A percentile compares a stretch with the other conserved stretches of the same genome.
Conservation (phyloP, 2,113 vertebrate genomes). For the Xiphias gladius region DNA sequence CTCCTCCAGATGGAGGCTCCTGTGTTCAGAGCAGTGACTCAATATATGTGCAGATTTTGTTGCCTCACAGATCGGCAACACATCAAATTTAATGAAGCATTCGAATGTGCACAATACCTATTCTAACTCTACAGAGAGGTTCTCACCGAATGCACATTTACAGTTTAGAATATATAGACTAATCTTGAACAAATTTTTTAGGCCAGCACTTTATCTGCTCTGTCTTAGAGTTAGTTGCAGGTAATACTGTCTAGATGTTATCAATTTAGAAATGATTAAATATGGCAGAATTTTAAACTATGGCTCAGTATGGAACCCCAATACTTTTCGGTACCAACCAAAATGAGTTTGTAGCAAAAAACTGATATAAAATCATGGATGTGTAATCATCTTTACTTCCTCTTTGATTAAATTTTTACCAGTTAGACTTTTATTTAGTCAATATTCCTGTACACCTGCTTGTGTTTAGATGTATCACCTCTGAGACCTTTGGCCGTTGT, state of each 20-base stretch:
- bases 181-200: not conserved
- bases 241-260: not conserved
- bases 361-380: not conserved
- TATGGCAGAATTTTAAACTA: not conserved
- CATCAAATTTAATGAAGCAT: conserved; percentile 24
- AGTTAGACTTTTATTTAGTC: not conserved
- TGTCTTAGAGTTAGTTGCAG: not conserved
- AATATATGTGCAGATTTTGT: conserved; percentile 37
- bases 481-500: not conserved
- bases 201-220: not conserved
- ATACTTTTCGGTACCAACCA: not conserved
- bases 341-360: not conserved
- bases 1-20: conserved; percentile 37
- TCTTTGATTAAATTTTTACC: not conserved
- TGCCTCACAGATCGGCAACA: conserved; percentile 1
- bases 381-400: not conserved
- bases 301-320: not conserved
- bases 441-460: not conserved
- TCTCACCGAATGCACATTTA: not conserved
- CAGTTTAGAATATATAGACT: not conserved
- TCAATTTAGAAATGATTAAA: not conserved
- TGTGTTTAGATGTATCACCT: not conserved
- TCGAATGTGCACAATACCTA: not conserved
- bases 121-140: not conserved
- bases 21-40: conserved; percentile 38